Base-by-base conservation (phyloP, 2,888 invertebrate genomes). In the Acanthococcus lagerstroemiae region DNA sequence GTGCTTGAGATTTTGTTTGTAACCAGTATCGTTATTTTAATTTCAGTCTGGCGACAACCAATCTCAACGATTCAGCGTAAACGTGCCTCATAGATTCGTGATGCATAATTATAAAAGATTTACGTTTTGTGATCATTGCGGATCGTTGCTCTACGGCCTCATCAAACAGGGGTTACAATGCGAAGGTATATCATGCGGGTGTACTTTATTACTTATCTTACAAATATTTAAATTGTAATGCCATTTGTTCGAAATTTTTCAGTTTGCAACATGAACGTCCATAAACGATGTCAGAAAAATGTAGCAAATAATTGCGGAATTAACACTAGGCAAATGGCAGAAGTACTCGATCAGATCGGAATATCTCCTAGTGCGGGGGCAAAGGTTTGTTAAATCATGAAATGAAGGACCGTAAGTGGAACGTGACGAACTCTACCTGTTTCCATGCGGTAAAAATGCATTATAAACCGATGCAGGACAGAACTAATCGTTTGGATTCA, bases 51-150 rank as follows among this genome's bases (percentile, higher is more conserved):
- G 27, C 25, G 79, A 80, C 70, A 82, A 83, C 70, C 83, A 82
- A 75, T 79, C 80, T 68, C 82, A 82, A 74, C 84, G 97, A 70
- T 99, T 99, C 82, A 96, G 89, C 79, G 96, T 99, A 74, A 97
- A 99, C 81, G 86, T 99, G 74, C 99, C 99, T 72, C 99, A 99
- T 80, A 88, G 95, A 70, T 94, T 92, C 79, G 85, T 87, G 73
- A 89, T 95, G 74, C 97, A 97, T 81, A 96, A 86, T 73, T 99
- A 95, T 82, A 95, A 94, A 81, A 83, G 94, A 72, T 95, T 96
- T 79, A 97, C 97, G 27, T 99, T 99, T 81, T 99, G 99, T 82
- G 97, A 99, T 81, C 99, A 99, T 79, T 99, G 99, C 79, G 97
- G 97, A 72, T 95, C 95, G 69, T 82, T 97, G 76, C 84, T 97